These are phyloP conservation scores for Calonectris borealis DNA, from an alignment of 2,113 vertebrate genomes.

Conservation along the genomic window DNA sequence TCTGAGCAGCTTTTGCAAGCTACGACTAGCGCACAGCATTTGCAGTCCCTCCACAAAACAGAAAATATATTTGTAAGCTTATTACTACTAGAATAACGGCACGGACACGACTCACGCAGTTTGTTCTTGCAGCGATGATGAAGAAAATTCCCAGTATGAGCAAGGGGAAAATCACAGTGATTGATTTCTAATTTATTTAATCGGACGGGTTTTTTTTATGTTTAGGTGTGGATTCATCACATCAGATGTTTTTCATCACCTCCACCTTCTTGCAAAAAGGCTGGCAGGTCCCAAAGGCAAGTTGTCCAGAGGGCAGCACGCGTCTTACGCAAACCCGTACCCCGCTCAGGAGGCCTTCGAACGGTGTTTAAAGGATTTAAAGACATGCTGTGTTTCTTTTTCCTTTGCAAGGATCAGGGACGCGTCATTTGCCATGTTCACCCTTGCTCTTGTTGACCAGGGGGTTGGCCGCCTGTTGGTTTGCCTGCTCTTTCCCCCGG, in stretches of 20 bases:
- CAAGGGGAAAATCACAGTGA: neutral
- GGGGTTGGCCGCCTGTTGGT: neutral
- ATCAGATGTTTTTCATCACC: neutral
- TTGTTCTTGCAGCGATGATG: neutral
- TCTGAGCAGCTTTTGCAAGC: constrained; percentile 43
- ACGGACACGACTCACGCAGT: neutral
- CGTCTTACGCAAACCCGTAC: neutral
- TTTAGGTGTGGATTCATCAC: neutral
- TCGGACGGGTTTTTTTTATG: neutral
- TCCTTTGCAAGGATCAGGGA: neutral
- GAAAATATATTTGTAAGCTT: constrained; percentile 25
- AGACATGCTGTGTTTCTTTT: neutral
- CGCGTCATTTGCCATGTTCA: neutral
- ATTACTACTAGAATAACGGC: neutral
- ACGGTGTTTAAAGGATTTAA: neutral
- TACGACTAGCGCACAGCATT: neutral
- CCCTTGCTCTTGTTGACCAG: neutral
- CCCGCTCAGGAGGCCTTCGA: neutral
- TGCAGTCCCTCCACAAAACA: constrained; percentile 26
- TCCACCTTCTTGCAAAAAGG: neutral
- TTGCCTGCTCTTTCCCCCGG: neutral
- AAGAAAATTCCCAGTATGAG: constrained; percentile 34
- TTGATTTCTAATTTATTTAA: neutral
- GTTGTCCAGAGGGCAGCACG: neutral
- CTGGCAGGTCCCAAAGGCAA: neutral